Base-by-base conservation (phyloP, 2,888 invertebrate genomes). In the Tyria jacobaeae region DNA sequence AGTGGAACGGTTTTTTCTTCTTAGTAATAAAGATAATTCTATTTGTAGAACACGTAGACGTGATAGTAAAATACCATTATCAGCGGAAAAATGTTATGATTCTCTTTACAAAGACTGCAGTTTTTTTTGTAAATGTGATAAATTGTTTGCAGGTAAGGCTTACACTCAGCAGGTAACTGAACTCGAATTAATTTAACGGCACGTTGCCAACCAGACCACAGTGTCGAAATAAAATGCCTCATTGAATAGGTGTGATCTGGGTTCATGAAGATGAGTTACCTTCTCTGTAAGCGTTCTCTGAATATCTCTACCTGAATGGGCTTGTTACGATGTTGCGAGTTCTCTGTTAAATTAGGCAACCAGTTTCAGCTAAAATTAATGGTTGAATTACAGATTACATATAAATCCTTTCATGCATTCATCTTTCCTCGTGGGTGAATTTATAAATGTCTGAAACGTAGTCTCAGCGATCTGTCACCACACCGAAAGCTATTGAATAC, bases 361-460 rank as follows among this genome's bases (percentile, higher is more conserved):
- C 14, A 21, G 62, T 59, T 47, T 64, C 49, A 76, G 62, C 48
- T 7, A 62, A 69, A 57, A 73, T 73, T 70, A 61, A 73, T 76
- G 60, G 66, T 39, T 14, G 14, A 50, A 54, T 59, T 55, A 55
- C 56, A 71, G 41, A 56, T 73, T 57, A 76, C 66, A 73, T 58
- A 66, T 60, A 53, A 64, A 76, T 66, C 62, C 60, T 69, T 64
- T 60, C 57, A 57, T 37, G 51, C 53, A 62, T 69, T 62, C 65
- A 60, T 63, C 71, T 66, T 73, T 72, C 63, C 21, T 61, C 15
- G 47, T 17, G 47, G 70, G 53, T 31, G 60, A 73, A 73, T 73
- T 66, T 72, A 73, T 62, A 64, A 64, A 74, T 70, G 64, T 66
- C 65, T 69, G 41, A 66, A 66, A 48, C 37, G 39, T 25, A 54